phyloP scores from a whole-genome alignment of 2,797 vertebrate genomes.

The Trematomus bernacchii region DNA sequence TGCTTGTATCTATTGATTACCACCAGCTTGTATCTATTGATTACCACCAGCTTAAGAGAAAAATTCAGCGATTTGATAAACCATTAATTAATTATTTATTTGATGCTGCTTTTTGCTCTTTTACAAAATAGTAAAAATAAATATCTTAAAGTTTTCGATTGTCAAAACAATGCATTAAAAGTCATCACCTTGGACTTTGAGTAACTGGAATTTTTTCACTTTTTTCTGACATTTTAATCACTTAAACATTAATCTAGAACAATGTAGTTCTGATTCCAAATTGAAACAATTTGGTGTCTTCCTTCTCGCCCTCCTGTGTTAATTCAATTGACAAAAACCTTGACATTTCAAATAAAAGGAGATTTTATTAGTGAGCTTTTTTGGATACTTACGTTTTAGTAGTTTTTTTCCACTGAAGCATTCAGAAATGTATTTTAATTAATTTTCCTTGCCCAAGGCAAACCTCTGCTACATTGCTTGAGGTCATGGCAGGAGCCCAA shows the following conservation, averaged over 20 bases:
- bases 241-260: too few relatives aligned
- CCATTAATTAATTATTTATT: too few relatives aligned
- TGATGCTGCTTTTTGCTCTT: too few relatives aligned
- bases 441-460: constrained; percentile 4
- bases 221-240: too few relatives aligned
- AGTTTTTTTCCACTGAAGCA: constrained; percentile 1
- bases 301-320: neutral
- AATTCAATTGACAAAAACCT: constrained; percentile 1
- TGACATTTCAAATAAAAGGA: constrained; percentile 3
- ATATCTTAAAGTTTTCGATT: too few relatives aligned
- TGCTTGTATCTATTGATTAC: neutral
- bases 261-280: too few relatives aligned
- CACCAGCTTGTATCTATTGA: too few relatives aligned
- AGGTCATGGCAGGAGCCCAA: constrained; percentile 25
- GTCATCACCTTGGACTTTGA: too few relatives aligned
- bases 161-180: too few relatives aligned
- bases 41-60: neutral
- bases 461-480: neutral
- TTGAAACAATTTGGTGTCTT: neutral
- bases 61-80: too few relatives aligned
- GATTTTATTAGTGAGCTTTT: neutral
- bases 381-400: neutral
- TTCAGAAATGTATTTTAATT: constrained; percentile 32
- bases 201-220: too few relatives aligned
- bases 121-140: too few relatives aligned